Conservation (phyloP, 2,888 invertebrate genomes). For the Agrochola lota region DNA sequence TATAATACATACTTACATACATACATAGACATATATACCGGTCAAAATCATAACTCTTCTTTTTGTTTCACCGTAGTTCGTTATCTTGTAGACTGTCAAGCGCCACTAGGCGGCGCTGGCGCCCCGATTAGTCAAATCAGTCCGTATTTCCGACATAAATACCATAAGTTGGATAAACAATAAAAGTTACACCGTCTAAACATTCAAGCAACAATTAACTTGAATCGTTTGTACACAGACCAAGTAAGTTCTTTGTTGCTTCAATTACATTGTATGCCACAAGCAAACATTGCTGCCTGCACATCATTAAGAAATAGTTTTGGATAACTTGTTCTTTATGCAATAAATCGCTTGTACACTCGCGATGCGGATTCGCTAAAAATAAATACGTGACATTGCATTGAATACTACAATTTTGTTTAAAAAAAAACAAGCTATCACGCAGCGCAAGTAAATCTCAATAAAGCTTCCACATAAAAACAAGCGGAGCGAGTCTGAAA, state of each 20-base stretch:
- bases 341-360: neutral
- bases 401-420: neutral
- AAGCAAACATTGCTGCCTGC: neutral
- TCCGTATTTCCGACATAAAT: too few relatives aligned
- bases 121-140: too few relatives aligned
- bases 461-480: constrained; percentile 39
- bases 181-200: neutral
- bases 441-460: constrained; percentile 34
- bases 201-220: neutral
- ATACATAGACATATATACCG: too few relatives aligned
- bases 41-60: too few relatives aligned
- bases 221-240: neutral
- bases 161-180: neutral
- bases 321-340: neutral
- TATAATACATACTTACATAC: too few relatives aligned
- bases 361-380: neutral
- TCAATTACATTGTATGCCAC: neutral
- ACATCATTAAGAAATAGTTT: neutral
- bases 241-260: neutral
- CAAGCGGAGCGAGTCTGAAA: constrained; percentile 44
- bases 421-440: constrained; percentile 1
- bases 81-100: too few relatives aligned
- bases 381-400: neutral
- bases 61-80: too few relatives aligned
- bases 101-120: too few relatives aligned